These are phyloP conservation scores for Paracentrotus lividus DNA, from an alignment of 53 echinoderm and acorn worm genomes.

Conservation along the genomic window DNA sequence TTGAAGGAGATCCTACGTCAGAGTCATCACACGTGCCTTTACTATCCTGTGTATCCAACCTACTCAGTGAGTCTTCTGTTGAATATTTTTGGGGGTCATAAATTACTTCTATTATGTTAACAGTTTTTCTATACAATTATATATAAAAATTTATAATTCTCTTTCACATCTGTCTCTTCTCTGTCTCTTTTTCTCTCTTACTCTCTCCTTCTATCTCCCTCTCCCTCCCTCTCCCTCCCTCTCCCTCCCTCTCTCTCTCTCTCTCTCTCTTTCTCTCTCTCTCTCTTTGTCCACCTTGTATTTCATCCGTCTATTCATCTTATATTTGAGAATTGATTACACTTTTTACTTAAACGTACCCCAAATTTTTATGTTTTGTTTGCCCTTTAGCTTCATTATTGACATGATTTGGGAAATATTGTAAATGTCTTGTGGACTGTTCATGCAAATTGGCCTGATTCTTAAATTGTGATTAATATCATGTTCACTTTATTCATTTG, in stretches of 20 bases:
- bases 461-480: not conserved
- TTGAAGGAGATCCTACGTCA: slow-evolving; percentile 93
- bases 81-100: not conserved
- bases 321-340: no score
- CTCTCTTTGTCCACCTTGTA: no score
- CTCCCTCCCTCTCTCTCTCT: not conserved
- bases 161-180: not conserved
- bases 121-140: not conserved
- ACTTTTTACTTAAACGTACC: no score
- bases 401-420: not conserved
- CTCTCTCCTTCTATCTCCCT: no score
- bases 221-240: no score
- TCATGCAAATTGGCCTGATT: not conserved
- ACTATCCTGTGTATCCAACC: slow-evolving; percentile 91
- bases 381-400: not conserved
- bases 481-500: not conserved
- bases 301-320: no score
- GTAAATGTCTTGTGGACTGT: not conserved
- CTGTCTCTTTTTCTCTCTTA: no score
- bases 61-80: slow-evolving; percentile 18
- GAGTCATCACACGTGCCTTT: slow-evolving; percentile 94
- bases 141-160: not conserved
- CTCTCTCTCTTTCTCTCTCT: no score
- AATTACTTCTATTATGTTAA: not conserved
- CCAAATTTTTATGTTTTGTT: not conserved